Base-by-base conservation (phyloP, 1,140 invertebrate genomes). In the Calycopis cecrops region DNA sequence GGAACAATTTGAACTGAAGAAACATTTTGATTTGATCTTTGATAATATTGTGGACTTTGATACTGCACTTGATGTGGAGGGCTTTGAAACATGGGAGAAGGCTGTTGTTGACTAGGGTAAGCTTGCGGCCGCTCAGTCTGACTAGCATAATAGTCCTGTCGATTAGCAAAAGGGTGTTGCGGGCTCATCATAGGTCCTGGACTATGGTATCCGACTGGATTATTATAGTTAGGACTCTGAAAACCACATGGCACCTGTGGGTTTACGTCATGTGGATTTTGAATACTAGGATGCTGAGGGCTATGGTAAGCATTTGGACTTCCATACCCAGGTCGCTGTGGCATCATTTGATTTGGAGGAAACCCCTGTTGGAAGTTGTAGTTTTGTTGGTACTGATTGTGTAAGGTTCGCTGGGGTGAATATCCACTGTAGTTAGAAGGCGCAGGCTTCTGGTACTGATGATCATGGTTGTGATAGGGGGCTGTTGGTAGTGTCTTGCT, bases 401-500 rank as follows among this genome's bases (percentile, higher is more conserved):
- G 17, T 7, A 73, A 73, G 55, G 82, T 67, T 16, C 73, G 62
- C 62, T 88, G 87, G 21, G 78, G 71, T 14, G 79, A 76, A 55
- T 82, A 87, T 0, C 81, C 83, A 57, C 85, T 85, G 48, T 77
- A 87, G 57, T 65, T 79, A 38, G 56, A 59, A 6, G 75, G 65
- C 37, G 62, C 56, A 1, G 79, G 76, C 65, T 88, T 88, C 49
- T 88, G 87, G 58, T 88, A 88, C 48, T 87, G 85, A 59, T 88
- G 86, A 60, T 88, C 87, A 42, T 85, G 77, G 34, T 84, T 73
- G 34, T 77, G 71, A 64, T 82, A 85, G 61, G 83, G 71, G 63
- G 73, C 71, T 55, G 72, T 64, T 35, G 73, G 57, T 17, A 35
- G 54, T 18, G 62, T 34, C 62, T 79, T 81, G 33, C 55, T 68